phyloP scores from a whole-genome alignment of 2,797 vertebrate genomes.

The Brachymystax lenok region DNA sequence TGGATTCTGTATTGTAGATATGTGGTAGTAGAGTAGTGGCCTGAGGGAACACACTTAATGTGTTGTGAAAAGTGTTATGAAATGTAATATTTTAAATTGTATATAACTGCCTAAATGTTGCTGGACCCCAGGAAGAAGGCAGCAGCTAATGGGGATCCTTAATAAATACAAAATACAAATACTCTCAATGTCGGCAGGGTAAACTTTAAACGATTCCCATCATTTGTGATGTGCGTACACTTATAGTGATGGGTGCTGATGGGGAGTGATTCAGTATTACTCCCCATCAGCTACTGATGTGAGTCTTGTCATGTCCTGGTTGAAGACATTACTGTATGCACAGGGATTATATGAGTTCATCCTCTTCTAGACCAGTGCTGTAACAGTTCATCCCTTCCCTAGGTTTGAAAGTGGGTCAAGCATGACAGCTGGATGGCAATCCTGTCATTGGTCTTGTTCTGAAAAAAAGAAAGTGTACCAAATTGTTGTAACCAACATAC shows the following conservation, averaged over 20 bases:
- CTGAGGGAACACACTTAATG: too few species aligned
- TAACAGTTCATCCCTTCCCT: conserved; percentile 2
- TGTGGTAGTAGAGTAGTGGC: too few species aligned
- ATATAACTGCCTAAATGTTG: too few species aligned
- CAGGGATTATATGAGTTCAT: conserved; percentile 11
- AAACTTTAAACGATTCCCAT: too few species aligned
- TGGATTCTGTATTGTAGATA: too few species aligned
- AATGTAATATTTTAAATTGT: too few species aligned
- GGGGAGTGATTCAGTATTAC: background rate
- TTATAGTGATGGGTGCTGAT: background rate
- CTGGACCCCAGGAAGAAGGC: too few species aligned
- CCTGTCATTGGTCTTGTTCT: background rate
- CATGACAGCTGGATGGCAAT: conserved; percentile 10
- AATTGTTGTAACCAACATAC: background rate
- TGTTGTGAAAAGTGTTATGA: too few species aligned
- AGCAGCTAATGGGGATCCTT: too few species aligned
- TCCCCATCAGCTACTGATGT: background rate
- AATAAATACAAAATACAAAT: too few species aligned
- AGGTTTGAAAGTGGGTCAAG: background rate
- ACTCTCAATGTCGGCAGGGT: too few species aligned
- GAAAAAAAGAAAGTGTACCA: background rate
- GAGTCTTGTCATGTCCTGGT: background rate
- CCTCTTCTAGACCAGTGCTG: conserved; percentile 1
- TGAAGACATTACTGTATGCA: conserved; percentile 36
- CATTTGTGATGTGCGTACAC: too few species aligned